A percentile compares a stretch with the other conserved stretches of the same genome.
Conservation (phyloP, 2,113 vertebrate genomes). For the Pelodiscus sinensis region DNA sequence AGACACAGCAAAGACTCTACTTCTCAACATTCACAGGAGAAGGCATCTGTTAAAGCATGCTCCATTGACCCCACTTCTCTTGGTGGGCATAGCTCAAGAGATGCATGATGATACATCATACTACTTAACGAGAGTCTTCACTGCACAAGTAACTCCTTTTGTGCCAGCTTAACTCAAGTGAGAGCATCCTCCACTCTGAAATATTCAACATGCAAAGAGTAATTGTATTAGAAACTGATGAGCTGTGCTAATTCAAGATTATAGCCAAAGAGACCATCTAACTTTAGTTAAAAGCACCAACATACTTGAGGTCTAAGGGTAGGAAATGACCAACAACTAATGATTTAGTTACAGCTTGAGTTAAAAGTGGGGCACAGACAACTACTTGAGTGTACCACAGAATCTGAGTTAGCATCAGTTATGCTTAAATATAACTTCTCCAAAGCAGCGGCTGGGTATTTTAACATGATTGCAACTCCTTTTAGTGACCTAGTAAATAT, state of each 20-base stretch:
- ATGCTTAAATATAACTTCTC: neutral
- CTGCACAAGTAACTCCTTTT: neutral
- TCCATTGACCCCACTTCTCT: neutral
- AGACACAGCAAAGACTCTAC: neutral
- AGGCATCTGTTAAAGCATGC: neutral
- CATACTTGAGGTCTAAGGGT: accelerated
- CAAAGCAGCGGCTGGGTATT: neutral
- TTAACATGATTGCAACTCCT: neutral
- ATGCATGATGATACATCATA: neutral
- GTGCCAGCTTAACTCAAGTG: accelerated
- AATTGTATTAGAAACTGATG: too few relatives aligned
- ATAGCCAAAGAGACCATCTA: neutral
- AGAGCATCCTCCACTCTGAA: neutral
- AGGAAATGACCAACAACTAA: accelerated
- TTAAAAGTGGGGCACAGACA: accelerated
- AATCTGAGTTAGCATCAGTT: neutral
- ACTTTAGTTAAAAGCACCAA: accelerated
- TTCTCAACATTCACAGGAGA: neutral
- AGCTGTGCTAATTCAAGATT: accelerated
- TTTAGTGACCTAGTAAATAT: neutral
- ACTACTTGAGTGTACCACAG: neutral
- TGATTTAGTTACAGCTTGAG: accelerated
- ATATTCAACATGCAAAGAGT: accelerated
- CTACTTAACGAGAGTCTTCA: accelerated
- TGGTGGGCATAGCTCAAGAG: neutral